Conservation (phyloP, 2,113 vertebrate species). For the Phasianus colchicus region DNA sequence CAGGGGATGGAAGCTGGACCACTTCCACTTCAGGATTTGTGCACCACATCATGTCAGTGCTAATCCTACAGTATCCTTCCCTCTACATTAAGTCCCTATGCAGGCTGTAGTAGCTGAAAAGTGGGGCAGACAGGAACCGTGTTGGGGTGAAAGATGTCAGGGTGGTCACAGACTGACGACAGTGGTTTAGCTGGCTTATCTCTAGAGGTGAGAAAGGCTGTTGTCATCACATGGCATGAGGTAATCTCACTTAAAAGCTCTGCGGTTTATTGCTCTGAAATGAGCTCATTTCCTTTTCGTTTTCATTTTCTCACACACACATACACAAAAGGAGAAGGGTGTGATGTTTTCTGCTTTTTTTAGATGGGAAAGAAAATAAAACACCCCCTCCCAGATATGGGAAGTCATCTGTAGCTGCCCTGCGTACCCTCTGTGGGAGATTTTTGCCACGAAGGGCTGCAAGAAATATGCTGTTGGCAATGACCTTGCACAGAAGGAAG, state of each 20-base stretch:
- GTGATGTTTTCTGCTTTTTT: neutral
- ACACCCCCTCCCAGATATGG: neutral
- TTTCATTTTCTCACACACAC: neutral
- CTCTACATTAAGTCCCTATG: rapidly evolving
- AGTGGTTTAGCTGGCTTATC: neutral
- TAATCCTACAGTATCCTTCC: neutral
- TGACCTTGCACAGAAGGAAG: neutral
- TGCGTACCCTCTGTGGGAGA: neutral
- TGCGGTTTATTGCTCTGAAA: neutral
- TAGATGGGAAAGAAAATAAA: neutral
- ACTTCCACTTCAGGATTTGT: neutral
- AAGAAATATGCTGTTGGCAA: neutral
- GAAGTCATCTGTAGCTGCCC: neutral
- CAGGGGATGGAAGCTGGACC: neutral
- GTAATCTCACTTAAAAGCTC: constrained; percentile 42
- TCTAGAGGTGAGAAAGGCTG: neutral
- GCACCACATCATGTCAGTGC: rapidly evolving
- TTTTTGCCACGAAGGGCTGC: neutral
- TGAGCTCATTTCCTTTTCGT: constrained; percentile 22
- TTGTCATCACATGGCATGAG: neutral
- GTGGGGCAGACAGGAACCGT: neutral
- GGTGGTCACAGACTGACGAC: neutral
- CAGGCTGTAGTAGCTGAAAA: neutral
- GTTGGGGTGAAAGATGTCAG: neutral
- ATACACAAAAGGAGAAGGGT: neutral